Evolutionary conservation across 2,113 vertebrate genomes (phyloP).

Genomic region (Choloepus hoffmanni): DNA sequence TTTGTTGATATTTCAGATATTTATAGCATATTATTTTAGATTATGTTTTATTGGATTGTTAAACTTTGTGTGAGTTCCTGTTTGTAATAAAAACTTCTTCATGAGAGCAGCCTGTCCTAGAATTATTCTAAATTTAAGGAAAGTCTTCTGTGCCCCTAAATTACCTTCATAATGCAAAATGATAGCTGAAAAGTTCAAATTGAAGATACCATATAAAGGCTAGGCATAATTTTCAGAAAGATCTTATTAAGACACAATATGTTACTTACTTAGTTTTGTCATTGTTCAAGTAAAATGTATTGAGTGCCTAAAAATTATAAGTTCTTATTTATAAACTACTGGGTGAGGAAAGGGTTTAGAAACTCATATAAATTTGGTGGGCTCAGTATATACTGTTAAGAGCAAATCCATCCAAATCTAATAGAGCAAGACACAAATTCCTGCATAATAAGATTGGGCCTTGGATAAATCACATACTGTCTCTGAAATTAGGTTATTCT

Average conservation of each 20-base stretch:
- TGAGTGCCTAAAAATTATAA: background rate
- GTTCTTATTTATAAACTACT: background rate
- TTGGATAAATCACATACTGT: background rate
- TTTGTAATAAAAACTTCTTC: background rate
- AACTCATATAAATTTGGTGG: too few relatives aligned
- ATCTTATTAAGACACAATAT: background rate
- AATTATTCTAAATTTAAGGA: background rate
- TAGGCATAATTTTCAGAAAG: background rate
- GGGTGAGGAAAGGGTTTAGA: background rate
- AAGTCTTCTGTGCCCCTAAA: background rate
- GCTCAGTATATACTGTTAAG: accelerated
- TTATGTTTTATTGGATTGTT: background rate
- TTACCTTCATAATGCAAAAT: too few relatives aligned
- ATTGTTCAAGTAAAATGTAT: background rate
- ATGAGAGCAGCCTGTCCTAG: background rate
- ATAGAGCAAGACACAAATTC: too few relatives aligned
- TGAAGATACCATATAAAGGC: background rate
- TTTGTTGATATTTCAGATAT: background rate
- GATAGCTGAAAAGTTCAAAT: background rate
- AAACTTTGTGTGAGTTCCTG: background rate
- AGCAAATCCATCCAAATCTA: background rate
- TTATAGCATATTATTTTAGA: background rate
- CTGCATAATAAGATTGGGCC: too few relatives aligned
- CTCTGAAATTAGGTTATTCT: background rate
- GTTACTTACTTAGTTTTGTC: background rate